These are phyloP conservation scores for Teleogryllus oceanicus DNA, from an alignment of 2,888 invertebrate genomes.

Conservation along the genomic window DNA sequence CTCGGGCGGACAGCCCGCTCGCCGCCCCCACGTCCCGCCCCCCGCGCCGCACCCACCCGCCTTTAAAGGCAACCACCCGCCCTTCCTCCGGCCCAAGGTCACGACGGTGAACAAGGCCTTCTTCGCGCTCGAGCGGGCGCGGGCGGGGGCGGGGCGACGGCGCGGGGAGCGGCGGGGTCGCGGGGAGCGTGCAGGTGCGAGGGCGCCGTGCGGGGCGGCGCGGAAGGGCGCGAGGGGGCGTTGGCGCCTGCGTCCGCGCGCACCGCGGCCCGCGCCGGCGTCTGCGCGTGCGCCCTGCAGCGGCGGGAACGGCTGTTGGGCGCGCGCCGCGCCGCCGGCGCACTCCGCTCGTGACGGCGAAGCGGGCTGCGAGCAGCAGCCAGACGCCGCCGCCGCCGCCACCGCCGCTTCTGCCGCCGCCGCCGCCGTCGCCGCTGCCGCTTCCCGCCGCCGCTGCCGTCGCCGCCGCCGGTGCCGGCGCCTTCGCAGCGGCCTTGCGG, in stretches of 20 bases:
- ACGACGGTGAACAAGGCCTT: neutral
- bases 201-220: too few relatives aligned
- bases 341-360: conserved; percentile 18
- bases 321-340: neutral
- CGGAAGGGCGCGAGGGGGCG: too few relatives aligned
- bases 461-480: neutral
- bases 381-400: neutral
- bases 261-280: neutral
- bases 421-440: neutral
- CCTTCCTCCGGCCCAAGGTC: neutral
- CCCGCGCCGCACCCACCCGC: neutral
- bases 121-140: neutral
- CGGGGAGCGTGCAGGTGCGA: neutral
- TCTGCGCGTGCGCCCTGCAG: neutral
- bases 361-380: conserved; percentile 6
- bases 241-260: neutral
- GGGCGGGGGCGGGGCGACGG: neutral
- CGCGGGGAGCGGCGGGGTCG: neutral
- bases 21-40: neutral
- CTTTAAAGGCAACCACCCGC: neutral
- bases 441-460: neutral
- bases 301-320: conserved; percentile 1
- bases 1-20: neutral
- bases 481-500: neutral
- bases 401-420: neutral